Base-by-base conservation (phyloP, 1,140 invertebrate genomes). In the Bombus polaris region DNA sequence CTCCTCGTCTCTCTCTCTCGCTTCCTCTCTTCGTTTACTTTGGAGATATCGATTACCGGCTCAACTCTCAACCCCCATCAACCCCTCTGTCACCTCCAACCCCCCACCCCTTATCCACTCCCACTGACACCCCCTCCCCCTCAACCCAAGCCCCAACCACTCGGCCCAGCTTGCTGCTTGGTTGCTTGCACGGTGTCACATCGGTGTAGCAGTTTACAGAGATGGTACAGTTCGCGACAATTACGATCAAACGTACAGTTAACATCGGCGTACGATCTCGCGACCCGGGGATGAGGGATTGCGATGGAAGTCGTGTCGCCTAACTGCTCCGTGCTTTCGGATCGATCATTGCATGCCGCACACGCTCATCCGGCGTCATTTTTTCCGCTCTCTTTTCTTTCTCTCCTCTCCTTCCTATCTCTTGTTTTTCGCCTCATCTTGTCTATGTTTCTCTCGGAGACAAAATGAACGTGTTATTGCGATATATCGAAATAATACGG, bases 11-110 rank as follows among this genome's bases (percentile, higher is more conserved):
- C 65, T 81, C 70, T 88, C 90, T 87, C 87, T 88, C 89, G 84
- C 80, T 87, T 88, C 89, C 93, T 92, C 92, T 92, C 94, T 93
- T 93, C 94, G 94, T 94, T 94, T 94, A 94, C 94, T 94, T 94
- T 94, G 93, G 94, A 94, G 94, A 94, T 94, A 94, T 94, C 94
- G 94, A 94, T 94, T 94, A 94, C 94, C 92, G 92, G 93, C 93
- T 94, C 92, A 94, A 92, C 93, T 94, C 92, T 90, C 93, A 92
- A 91, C 89, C 92, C 89, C 92, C 91, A 90, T 92, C 92, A 80
- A 91, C 91, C 92, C 87, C 91, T 90, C 91, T 91, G 88, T 91
- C 92, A 93, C 93, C 92, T 92, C 92, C 87, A 89, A 90, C 91
- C 90, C 86, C 81, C 72, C 77, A 72, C 90, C 86, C 85, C 90